Percentiles rank a stretch among this genome's conserved stretches.
phyloP scores from a whole-genome alignment of 2,888 invertebrate genomes.

The Caenorhabditis uteleia region DNA sequence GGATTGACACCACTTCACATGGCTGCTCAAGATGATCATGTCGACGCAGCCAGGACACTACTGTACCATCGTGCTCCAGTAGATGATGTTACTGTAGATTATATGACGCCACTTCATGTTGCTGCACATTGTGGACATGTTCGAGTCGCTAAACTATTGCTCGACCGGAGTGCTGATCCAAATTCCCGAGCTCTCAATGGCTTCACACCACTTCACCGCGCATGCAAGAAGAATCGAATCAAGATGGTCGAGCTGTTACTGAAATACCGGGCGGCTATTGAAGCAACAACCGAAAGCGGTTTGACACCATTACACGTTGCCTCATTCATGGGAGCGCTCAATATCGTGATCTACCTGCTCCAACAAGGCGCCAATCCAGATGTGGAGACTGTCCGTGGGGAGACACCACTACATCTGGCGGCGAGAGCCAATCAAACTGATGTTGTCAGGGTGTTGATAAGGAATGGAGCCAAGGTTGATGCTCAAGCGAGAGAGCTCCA shows the following conservation, averaged over 20 bases:
- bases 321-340: constrained; percentile 99
- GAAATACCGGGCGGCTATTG: constrained; percentile 92
- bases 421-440: constrained; percentile 99
- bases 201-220: constrained; percentile 97
- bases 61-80: constrained; percentile 89
- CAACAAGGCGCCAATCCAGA: constrained; percentile 98
- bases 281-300: constrained; percentile 83
- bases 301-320: constrained; percentile 97
- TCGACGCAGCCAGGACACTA: constrained; percentile 92
- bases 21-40: constrained; percentile 98
- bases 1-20: constrained; percentile 94
- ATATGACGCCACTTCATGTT: constrained; percentile 89
- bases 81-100: constrained; percentile 98
- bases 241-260: constrained; percentile 91
- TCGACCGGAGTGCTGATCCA: constrained; percentile 85
- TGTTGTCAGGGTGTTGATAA: constrained; percentile 93
- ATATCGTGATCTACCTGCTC: constrained; percentile 95
- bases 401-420: constrained; percentile 96
- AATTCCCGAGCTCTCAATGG: constrained; percentile 96
- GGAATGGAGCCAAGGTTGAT: constrained; percentile 86
- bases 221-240: constrained; percentile 98
- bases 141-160: constrained; percentile 65
- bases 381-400: constrained; percentile 91
- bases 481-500: constrained; percentile 82
- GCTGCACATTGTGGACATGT: constrained; percentile 73